These are phyloP conservation scores for Hedya salicella DNA, from an alignment of 2,888 invertebrate species.

Conservation along the genomic window DNA sequence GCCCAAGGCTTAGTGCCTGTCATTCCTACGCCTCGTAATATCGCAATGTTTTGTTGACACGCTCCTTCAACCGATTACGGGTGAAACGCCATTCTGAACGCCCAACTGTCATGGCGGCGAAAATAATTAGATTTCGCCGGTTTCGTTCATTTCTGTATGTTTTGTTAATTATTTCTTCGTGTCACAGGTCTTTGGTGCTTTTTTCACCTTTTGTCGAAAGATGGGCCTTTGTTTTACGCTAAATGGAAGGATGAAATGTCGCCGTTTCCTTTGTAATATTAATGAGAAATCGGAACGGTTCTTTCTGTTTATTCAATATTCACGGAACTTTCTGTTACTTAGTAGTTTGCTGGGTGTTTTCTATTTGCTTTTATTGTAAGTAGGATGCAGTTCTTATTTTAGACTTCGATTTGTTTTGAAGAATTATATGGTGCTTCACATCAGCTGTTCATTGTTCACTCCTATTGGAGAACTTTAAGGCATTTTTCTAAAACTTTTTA, in stretches of 20 bases:
- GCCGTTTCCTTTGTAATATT: constrained; percentile 58
- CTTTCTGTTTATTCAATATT: constrained; percentile 43
- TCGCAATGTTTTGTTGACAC: constrained; percentile 70
- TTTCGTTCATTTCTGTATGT: constrained; percentile 79
- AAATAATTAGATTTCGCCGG: constrained; percentile 81
- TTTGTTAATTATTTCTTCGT: constrained; percentile 80
- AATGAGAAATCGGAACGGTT: constrained; percentile 50
- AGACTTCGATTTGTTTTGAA: constrained; percentile 5
- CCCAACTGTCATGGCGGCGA: constrained; percentile 75
- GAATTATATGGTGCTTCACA: not conserved
- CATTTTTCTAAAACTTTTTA: too few relatives aligned
- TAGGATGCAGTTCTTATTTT: constrained; percentile 19
- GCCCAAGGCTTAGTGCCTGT: constrained; percentile 77
- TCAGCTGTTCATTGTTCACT: not conserved
- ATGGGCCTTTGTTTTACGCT: constrained; percentile 55
- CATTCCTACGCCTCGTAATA: constrained; percentile 76
- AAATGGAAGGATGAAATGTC: constrained; percentile 56
- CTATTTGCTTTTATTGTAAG: constrained; percentile 20
- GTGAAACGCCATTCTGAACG: constrained; percentile 50
- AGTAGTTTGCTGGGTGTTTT: constrained; percentile 31
- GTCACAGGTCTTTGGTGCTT: constrained; percentile 51
- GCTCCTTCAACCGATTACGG: constrained; percentile 40
- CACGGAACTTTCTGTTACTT: constrained; percentile 48
- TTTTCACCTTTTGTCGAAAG: constrained; percentile 50
- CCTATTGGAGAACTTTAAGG: not conserved